Conservation (phyloP, 2,797 vertebrate species). For the Falco columbarius region DNA sequence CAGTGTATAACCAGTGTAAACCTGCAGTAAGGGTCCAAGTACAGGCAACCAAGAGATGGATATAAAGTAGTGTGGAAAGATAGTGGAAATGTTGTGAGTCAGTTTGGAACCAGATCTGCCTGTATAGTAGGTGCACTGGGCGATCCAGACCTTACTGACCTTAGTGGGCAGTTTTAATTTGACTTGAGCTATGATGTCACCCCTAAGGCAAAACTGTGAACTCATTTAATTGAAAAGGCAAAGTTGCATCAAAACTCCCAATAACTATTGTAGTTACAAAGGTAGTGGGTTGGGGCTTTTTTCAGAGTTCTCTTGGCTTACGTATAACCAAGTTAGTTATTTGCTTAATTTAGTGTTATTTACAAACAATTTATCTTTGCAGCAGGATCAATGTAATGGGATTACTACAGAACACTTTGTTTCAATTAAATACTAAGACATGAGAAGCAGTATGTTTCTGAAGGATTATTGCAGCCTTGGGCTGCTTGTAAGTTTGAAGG, state of each 20-base stretch:
- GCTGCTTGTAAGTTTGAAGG: conserved; percentile 19
- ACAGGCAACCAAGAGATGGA: background rate
- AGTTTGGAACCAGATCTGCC: background rate
- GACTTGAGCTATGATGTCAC: background rate
- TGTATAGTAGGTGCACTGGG: background rate
- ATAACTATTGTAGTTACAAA: background rate
- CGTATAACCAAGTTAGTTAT: background rate
- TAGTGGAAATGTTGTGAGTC: background rate
- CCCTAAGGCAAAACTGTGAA: background rate
- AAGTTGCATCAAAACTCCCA: background rate
- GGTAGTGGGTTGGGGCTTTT: background rate
- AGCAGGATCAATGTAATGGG: background rate
- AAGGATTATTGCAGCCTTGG: conserved; percentile 53
- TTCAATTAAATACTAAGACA: conserved; percentile 34
- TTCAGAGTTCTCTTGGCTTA: background rate
- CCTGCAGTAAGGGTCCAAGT: background rate
- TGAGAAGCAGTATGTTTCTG: background rate
- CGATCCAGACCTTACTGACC: background rate
- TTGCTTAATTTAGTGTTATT: conserved; percentile 7
- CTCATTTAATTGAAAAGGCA: background rate
- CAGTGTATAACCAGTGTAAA: background rate
- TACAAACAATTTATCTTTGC: conserved; percentile 27
- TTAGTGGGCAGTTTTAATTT: background rate
- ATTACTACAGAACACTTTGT: conserved; percentile 1
- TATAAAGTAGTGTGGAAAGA: background rate